Base-by-base conservation (phyloP, 1,140 invertebrate species). In the Plectrocnemia conspersa region DNA sequence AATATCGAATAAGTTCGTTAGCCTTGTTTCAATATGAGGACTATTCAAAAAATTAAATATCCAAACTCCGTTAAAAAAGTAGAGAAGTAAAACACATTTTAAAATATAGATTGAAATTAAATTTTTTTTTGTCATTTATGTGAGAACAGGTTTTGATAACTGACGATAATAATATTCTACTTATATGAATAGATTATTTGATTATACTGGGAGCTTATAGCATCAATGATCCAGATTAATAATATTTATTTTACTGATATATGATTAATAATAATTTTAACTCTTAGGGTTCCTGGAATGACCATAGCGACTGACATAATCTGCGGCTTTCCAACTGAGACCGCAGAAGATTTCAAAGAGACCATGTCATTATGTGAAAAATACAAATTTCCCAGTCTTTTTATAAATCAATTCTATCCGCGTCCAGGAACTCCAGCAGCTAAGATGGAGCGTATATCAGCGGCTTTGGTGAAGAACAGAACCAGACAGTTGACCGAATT, bases 281-380 rank as follows among this genome's bases (percentile, higher is more conserved):
- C 59, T 36, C n/a, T 10, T 65, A 90, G 87, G 62, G 88, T 95
- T 2, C 85, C 87, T 0, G 84, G 84, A 3, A 80, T 98, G 6
- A 97, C 92, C 1, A 93, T 99, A 64, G 95, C 93, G 0, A 99
- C 97, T 0, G 97, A 99, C 70, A 89, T 99, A 25, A 99, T 99
- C 64, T 98, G 95, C 73, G 97, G 96, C 0, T 99, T 98, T 73
- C 97, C 97, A 0, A 97, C 91, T 2, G 97, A 99, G 78, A 97
- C 90, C 0, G 84, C 89, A 16, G 68, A 79, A 57, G 91, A 99
- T 74, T 98, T 99, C 74, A 79, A 90, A 35, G 84, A 93, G 52
- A 97, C 94, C 0, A 76, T 97, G 78, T 68, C 76, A 2, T 73
- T 99, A 0, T 93, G 96, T 64, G 69, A 76, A 47, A 85, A 93